Conservation (phyloP, 1,140 invertebrate species). For the Drosophila neocordata region DNA sequence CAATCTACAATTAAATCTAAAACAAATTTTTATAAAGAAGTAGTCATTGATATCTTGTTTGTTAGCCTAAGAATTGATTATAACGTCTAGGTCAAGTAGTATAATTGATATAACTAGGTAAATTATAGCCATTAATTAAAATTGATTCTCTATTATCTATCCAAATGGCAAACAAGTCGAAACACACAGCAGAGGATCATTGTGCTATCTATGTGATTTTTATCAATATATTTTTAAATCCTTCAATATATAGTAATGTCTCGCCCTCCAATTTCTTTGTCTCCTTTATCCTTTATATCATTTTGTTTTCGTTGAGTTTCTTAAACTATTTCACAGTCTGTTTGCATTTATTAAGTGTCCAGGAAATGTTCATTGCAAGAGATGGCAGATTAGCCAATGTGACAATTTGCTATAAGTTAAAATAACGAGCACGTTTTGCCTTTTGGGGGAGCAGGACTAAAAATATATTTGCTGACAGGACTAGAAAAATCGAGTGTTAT, state of each 20-base stretch:
- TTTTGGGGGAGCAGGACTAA: constrained; percentile 28
- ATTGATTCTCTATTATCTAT: not conserved
- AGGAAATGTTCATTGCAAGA: constrained; percentile 20
- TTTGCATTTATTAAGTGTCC: constrained; percentile 31
- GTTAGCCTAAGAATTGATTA: too few relatives aligned
- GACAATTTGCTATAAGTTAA: constrained; percentile 48
- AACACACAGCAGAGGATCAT: too few relatives aligned
- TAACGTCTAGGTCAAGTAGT: too few relatives aligned
- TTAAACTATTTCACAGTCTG: not conserved
- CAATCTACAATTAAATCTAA: too few relatives aligned
- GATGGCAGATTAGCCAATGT: constrained; percentile 66
- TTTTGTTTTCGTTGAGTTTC: not conserved
- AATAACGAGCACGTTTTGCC: constrained; percentile 49
- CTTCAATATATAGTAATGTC: too few relatives aligned
- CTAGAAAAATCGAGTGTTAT: not conserved
- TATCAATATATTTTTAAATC: too few relatives aligned
- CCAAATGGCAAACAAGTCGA: too few relatives aligned
- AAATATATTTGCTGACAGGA: constrained; percentile 48
- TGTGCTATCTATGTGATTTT: too few relatives aligned
- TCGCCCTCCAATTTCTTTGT: too few relatives aligned
- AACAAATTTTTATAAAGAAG: too few relatives aligned
- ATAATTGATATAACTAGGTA: not conserved
- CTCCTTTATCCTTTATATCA: too few relatives aligned
- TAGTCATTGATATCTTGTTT: too few relatives aligned
- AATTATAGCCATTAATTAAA: not conserved